Evolutionary conservation across 2,888 invertebrate genomes (phyloP).

Genomic region (Mongoloraphidia duomilia): DNA sequence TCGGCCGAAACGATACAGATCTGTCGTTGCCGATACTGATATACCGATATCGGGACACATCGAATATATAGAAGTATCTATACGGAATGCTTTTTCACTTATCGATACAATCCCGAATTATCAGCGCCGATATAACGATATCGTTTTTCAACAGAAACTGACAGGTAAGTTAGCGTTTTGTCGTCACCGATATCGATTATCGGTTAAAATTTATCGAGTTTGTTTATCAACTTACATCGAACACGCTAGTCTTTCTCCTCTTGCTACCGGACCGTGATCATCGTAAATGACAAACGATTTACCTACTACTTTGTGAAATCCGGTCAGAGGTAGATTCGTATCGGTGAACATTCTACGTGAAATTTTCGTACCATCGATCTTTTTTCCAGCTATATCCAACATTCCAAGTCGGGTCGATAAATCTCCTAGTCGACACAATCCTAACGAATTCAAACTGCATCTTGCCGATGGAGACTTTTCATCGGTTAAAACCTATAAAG

Average conservation of each 20-base stretch:
- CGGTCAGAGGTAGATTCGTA: conserved; percentile 56
- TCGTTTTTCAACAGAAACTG: too few species aligned
- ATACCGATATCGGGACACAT: too few species aligned
- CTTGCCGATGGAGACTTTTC: conserved; percentile 39
- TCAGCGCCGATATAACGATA: too few species aligned
- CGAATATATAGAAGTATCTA: too few species aligned
- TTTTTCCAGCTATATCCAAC: conserved; percentile 61
- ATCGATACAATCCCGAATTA: too few species aligned
- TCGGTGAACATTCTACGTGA: conserved; percentile 72
- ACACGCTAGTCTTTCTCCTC: conserved; percentile 81
- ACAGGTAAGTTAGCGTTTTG: too few species aligned
- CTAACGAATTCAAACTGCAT: conserved; percentile 40
- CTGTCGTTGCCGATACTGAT: too few species aligned
- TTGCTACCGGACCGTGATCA: conserved; percentile 72
- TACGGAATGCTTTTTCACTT: too few species aligned
- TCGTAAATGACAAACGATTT: conserved; percentile 78
- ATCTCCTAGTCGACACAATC: conserved; percentile 63
- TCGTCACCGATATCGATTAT: too few species aligned
- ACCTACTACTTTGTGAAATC: conserved; percentile 57
- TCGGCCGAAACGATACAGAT: too few species aligned
- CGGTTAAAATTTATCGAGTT: too few species aligned
- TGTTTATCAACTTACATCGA: conserved; percentile 45
- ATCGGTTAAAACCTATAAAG: conserved; percentile 40
- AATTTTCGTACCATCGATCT: conserved; percentile 42
- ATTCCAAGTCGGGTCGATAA: conserved; percentile 54